Base-by-base conservation (phyloP, 2,113 vertebrate genomes). In the Lepus europaeus region DNA sequence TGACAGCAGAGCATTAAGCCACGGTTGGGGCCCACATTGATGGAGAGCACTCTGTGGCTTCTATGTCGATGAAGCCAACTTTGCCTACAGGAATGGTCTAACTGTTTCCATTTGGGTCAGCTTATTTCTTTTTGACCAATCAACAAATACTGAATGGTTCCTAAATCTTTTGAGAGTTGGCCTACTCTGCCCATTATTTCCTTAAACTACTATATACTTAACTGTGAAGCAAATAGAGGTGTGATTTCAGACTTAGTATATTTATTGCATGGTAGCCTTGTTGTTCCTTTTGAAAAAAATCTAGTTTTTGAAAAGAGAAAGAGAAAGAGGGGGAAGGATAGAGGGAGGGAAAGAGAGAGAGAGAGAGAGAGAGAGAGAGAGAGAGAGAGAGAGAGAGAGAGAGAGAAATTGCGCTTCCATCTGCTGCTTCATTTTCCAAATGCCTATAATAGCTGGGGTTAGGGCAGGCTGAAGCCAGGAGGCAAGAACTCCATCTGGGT, bases 51-150 rank as follows among this genome's bases (percentile, higher is more conserved):
- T 4, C 0, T 13, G 25, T 72, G 72, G 29, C 11, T 6, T 14
- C 0, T 27, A 1, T 2, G 8, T 5, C 39, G 3, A 0, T 3
- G 6, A 77, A 36, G 31, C 39, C 66, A n/a, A 33, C 36, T 29
- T 23, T 16, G 29, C 13, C 63, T 68, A 3, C n/a, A 31, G 33
- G 31, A 20, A 36, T 51, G 33, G 27, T 3, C 6, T 2, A 10
- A 22, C 13, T 39, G 49, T 22, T 25, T 11, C 19, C 14, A 11
- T 20, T 68, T 22, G 17, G 4, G n/a, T 12, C 5, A 31, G 2
- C 59, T 87, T 31, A 11, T 64, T 74, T 66, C 39, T 69, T 81
- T 61, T 63, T 36, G 23, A 73, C 27, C 61, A 64, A 2, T 49
- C 12, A 69, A 31, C 56, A 22, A 83, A 56, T 23, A 45, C 27